These are phyloP conservation scores for Phallusia fumigata DNA, from an alignment of 23 tunicate species.

Conservation along the genomic window DNA sequence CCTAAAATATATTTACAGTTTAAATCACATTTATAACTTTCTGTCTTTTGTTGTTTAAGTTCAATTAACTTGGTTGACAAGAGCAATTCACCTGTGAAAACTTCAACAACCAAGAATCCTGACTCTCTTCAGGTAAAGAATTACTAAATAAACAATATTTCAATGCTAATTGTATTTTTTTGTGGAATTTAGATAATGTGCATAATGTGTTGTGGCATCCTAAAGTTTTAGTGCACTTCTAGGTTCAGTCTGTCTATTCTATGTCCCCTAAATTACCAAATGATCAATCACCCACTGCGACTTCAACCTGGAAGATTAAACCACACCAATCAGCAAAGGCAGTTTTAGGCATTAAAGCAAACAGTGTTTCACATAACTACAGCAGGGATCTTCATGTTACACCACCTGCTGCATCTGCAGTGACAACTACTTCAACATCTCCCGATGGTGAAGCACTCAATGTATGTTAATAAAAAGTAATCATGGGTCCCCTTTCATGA, in stretches of 20 bases:
- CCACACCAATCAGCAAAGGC: background rate
- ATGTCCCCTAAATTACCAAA: conserved; percentile 32
- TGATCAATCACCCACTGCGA: background rate
- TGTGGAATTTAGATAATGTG: background rate
- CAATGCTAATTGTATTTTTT: too few relatives aligned
- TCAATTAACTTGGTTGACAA: background rate
- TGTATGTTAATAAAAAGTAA: too few relatives aligned
- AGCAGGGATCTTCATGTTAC: background rate
- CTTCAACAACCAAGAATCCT: background rate
- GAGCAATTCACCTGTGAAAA: background rate
- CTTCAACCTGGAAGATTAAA: background rate
- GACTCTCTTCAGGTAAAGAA: background rate
- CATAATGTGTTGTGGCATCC: background rate
- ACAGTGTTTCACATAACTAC: background rate
- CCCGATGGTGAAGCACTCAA: too few relatives aligned
- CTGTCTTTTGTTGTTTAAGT: background rate
- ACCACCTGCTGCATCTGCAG: background rate
- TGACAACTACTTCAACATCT: background rate
- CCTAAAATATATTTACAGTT: too few relatives aligned
- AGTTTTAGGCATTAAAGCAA: background rate
- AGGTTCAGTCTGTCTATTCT: conserved; percentile 43
- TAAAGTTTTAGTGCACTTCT: background rate
- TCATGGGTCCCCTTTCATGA: too few relatives aligned
- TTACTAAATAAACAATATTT: too few relatives aligned
- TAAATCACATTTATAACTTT: too few relatives aligned